A percentile compares a stretch with the other conserved stretches of the same genome.
phyloP scores from a whole-genome alignment of 2,113 vertebrate genomes.

The Oreochromis aureus region DNA sequence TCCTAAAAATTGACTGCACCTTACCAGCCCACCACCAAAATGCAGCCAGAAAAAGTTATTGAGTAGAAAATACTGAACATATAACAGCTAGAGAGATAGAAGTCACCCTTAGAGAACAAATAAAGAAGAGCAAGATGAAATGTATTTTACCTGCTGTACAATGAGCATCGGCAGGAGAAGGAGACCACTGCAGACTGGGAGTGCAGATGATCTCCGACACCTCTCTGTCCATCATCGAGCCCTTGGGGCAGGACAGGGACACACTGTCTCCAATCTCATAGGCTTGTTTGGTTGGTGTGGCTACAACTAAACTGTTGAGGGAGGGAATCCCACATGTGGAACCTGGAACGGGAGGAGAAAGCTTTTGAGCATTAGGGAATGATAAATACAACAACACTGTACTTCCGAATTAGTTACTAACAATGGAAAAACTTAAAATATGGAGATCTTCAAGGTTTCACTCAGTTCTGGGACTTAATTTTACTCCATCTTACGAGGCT shows the following conservation, averaged over 20 bases:
- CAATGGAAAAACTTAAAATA: background rate
- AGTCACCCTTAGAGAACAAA: background rate
- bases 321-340: constrained; percentile 71
- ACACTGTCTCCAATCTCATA: constrained; percentile 83
- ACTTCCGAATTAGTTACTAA: background rate
- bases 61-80: background rate
- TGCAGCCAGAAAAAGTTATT: background rate
- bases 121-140: background rate
- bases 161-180: constrained; percentile 50
- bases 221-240: constrained; percentile 66
- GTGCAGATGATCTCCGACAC: constrained; percentile 71
- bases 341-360: constrained; percentile 36
- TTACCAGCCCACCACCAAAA: background rate
- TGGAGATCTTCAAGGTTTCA: background rate
- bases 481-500: background rate
- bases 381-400: background rate
- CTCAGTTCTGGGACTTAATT: background rate
- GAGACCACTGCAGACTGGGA: constrained; percentile 87
- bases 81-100: background rate
- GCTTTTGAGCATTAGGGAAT: background rate
- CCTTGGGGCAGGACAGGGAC: constrained; percentile 72
- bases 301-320: constrained; percentile 58
- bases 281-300: constrained; percentile 66
- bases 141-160: constrained; percentile 73
- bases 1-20: background rate